A percentile compares a stretch with the other conserved stretches of the same genome.
These are phyloP conservation scores for Megathymus violae DNA, from an alignment of 1,140 invertebrate genomes.

Conservation along the genomic window DNA sequence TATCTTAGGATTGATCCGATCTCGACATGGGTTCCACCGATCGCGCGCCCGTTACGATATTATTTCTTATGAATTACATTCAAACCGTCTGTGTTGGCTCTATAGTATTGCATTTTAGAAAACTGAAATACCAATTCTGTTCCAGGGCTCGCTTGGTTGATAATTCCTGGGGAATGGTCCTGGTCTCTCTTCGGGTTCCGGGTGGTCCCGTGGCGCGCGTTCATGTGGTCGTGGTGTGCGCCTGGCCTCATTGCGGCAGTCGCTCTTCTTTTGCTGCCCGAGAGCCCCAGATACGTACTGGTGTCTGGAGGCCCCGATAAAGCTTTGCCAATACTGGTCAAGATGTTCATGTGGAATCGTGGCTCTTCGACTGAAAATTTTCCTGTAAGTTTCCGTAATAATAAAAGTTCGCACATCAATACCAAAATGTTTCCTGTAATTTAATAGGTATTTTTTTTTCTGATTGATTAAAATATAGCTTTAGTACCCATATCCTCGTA, in stretches of 20 bases:
- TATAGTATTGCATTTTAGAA: too few relatives aligned
- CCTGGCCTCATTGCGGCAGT: constrained; percentile 83
- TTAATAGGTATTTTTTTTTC: too few relatives aligned
- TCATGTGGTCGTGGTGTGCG: constrained; percentile 84
- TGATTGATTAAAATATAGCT: too few relatives aligned
- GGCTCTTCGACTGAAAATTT: constrained; percentile 41
- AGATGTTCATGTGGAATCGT: constrained; percentile 84
- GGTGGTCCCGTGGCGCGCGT: constrained; percentile 86
- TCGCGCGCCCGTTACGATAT: too few relatives aligned
- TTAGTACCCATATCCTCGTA: too few relatives aligned
- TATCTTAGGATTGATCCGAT: too few relatives aligned
- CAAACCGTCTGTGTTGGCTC: too few relatives aligned
- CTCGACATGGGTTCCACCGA: too few relatives aligned
- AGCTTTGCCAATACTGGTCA: constrained; percentile 85
- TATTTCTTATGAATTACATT: too few relatives aligned
- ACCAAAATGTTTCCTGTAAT: too few relatives aligned
- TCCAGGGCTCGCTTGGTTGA: constrained; percentile 86
- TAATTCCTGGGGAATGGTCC: constrained; percentile 85
- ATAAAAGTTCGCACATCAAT: too few relatives aligned
- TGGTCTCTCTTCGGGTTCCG: constrained; percentile 61
- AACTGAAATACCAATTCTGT: background rate
- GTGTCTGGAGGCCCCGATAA: constrained; percentile 84
- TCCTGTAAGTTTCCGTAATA: constrained; percentile 52
- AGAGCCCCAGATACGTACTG: constrained; percentile 90
- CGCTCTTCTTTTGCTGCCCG: constrained; percentile 85